Base-by-base conservation (phyloP, 2,888 invertebrate species). In the Pantelozetes paolii region DNA sequence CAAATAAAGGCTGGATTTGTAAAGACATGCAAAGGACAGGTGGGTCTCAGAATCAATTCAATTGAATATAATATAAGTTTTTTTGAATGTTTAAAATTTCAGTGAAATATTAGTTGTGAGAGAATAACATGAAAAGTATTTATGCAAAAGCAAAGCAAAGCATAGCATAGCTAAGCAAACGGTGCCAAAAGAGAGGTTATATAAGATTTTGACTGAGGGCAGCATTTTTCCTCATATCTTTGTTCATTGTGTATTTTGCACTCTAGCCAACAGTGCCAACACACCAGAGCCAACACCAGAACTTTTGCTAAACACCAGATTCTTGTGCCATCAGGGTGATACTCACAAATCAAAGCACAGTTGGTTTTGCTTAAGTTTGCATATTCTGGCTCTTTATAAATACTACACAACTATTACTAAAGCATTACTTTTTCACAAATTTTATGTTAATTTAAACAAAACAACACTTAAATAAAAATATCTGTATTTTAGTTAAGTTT, bases 381-480 rank as follows among this genome's bases (percentile, higher is more conserved):
- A 54, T 1, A 54, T 23, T 20, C 9, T 54, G 1, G 20, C 20
- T 26, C 54, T 54, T 8, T 26, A 54, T 54, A 45, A 54, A 23
- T 54, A 54, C 23, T 23, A 13, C 18, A 54, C 20, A 54, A n/a
- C 50, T 18, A 20, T 54, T 54, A 54, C 54, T 45, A 45, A 45
- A 50, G 36, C 50, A 50, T 20, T 54, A 54, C 28, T 54, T 54
- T 54, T 64, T 64, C 13, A 11, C 9, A 64, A 64, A 64, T 64
- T 64, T 64, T 64, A 64, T 40, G 64, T 32, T 32, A 64, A 64
- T 64, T 40, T 40, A 64, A 64, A 40, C 64, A 40, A 64, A 64
- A 40, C 59, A 32, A 9, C 28, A 57, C 28, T 57, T 57, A 57
- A 13, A 23, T 57, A 23, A 30, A 26, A 28, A 28, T 15, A 54